Percentiles rank a stretch among this genome's conserved stretches.
These are phyloP conservation scores for Sycophila sp. DNA, from an alignment of 1,140 invertebrate species.

Conservation along the genomic window DNA sequence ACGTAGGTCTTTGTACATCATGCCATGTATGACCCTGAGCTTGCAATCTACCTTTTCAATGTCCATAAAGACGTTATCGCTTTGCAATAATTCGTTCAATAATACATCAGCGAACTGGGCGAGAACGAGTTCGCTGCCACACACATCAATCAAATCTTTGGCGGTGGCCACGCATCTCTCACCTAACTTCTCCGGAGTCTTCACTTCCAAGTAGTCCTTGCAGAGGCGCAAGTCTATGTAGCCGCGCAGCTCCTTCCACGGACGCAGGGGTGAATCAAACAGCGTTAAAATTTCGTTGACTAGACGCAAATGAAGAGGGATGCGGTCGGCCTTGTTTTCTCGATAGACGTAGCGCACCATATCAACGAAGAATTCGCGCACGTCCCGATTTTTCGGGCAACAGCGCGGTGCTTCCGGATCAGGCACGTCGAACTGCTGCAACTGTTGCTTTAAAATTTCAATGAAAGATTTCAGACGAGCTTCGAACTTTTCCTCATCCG, in stretches of 20 bases:
- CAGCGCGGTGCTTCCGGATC: background rate
- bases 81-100: background rate
- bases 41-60: background rate
- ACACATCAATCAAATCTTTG: background rate
- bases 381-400: background rate
- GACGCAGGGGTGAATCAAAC: background rate
- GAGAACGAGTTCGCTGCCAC: slow-evolving; percentile 5
- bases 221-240: background rate
- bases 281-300: background rate
- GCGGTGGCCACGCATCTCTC: background rate
- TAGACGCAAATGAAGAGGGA: too few species aligned
- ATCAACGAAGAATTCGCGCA: background rate
- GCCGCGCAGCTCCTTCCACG: background rate
- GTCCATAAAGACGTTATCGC: background rate
- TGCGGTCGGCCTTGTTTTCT: too few species aligned
- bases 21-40: background rate
- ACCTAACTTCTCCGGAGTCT: slow-evolving; percentile 13
- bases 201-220: background rate
- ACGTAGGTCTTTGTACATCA: background rate
- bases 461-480: slow-evolving; percentile 1
- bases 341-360: too few species aligned
- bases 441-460: background rate
- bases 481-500: background rate
- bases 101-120: background rate
- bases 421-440: background rate